Evolutionary conservation across 1,140 invertebrate species (phyloP).

Genomic region (Ylistrum balloti): DNA sequence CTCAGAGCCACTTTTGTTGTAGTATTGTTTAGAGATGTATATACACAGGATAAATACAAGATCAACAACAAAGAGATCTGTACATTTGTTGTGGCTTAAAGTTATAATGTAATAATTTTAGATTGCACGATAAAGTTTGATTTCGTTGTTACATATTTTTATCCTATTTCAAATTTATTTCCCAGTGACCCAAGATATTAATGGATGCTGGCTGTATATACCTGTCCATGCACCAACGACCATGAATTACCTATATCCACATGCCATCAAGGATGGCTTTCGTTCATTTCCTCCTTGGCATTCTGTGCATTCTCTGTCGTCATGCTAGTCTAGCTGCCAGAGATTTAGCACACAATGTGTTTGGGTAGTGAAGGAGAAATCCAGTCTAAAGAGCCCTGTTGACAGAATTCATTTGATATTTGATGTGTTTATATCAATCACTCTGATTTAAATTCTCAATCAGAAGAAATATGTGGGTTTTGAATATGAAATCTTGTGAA

Average conservation of each 20-base stretch:
- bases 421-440: background rate
- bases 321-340: background rate
- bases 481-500: background rate
- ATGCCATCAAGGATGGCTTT: background rate
- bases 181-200: too few relatives aligned
- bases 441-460: constrained; percentile 16
- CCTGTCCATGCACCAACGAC: too few relatives aligned
- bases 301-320: background rate
- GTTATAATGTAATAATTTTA: too few relatives aligned
- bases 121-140: too few relatives aligned
- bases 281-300: background rate
- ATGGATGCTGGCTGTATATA: too few relatives aligned
- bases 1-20: too few relatives aligned
- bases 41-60: too few relatives aligned
- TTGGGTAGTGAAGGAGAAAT: constrained; percentile 14
- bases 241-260: background rate
- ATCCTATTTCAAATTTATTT: too few relatives aligned
- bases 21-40: too few relatives aligned
- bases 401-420: constrained; percentile 30
- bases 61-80: too few relatives aligned
- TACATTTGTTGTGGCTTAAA: too few relatives aligned
- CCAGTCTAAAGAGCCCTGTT: background rate
- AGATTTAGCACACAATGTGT: background rate
- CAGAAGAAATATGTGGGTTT: background rate
- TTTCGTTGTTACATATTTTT: too few relatives aligned